Evolutionary conservation across 2,797 vertebrate species (phyloP).

Genomic region (Nothura maculosa): DNA sequence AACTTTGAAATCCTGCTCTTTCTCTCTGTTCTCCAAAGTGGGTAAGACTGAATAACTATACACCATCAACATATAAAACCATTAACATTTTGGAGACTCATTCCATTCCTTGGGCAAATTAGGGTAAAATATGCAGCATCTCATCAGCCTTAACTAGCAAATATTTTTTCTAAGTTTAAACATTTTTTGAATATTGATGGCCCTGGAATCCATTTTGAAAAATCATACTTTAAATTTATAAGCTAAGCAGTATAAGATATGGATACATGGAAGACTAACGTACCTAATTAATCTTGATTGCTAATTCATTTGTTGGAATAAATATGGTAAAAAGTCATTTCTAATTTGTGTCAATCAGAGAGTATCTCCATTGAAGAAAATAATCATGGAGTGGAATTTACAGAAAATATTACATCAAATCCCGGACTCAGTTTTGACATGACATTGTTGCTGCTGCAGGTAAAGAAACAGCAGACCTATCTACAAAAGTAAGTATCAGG

Average conservation of each 20-base stretch:
- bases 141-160: conserved; percentile 6
- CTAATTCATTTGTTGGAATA: neutral
- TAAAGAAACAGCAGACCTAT: neutral
- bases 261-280: neutral
- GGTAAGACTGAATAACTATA: neutral
- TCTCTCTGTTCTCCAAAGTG: neutral
- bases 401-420: neutral
- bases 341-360: neutral
- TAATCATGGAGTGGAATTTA: neutral
- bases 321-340: neutral
- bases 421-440: neutral
- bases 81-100: neutral
- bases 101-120: neutral
- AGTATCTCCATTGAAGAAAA: neutral
- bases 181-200: neutral
- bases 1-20: neutral
- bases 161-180: conserved; percentile 1
- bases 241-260: neutral
- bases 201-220: neutral
- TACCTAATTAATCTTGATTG: neutral
- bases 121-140: conserved; percentile 14
- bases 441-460: neutral
- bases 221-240: neutral
- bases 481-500: neutral
- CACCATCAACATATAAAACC: neutral